Base-by-base conservation (phyloP, 2,113 vertebrate species). In the Aviceda subcristata region DNA sequence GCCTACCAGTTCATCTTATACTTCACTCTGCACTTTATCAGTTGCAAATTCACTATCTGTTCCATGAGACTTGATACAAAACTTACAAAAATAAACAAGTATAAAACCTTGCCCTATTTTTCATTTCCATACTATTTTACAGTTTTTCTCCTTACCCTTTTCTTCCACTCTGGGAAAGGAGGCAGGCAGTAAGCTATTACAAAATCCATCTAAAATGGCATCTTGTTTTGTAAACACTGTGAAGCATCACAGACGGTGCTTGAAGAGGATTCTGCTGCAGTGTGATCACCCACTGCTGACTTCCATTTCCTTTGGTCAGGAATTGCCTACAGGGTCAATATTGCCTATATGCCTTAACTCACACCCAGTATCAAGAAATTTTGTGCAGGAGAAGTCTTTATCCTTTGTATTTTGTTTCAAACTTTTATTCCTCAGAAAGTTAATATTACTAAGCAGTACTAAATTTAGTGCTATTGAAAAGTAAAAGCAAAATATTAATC, bases 241-340 rank as follows among this genome's bases (percentile, higher is more conserved):
- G 39, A 55, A 74, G 32, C 34, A 68, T 46, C 34, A 43, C 26
- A n/a, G 27, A 50, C 6, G 8, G 9, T 62, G 39, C 72, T 79
- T 51, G 32, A 56, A 34, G 59, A 24, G 11, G 5, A 29, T 67
- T 88, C 24, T 71, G 7, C 29, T 63, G 10, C 24, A 71, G 20
- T 2, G 0, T 36, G 22, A 21, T 73, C 3, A 1, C 7, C 5
- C 15, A 16, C 15, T 38, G n/a, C 34, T 76, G 29, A 23, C 12
- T 81, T 91, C 29, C 10, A 29, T 30, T 85, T 82, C 36, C 9
- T 86, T 24, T 82, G 60, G 48, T 67, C 29, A 78, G 6, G 27
- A 60, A 34, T n/a, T 45, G 27, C 29, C 24, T 68, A 8, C 23
- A 59, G 26, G 8, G 14, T 78, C 46, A 81, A 12, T 50, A 20